Percentiles rank a stretch among this genome's conserved stretches.
phyloP scores from a whole-genome alignment of 1,140 invertebrate genomes.

The Orius laevigatus region DNA sequence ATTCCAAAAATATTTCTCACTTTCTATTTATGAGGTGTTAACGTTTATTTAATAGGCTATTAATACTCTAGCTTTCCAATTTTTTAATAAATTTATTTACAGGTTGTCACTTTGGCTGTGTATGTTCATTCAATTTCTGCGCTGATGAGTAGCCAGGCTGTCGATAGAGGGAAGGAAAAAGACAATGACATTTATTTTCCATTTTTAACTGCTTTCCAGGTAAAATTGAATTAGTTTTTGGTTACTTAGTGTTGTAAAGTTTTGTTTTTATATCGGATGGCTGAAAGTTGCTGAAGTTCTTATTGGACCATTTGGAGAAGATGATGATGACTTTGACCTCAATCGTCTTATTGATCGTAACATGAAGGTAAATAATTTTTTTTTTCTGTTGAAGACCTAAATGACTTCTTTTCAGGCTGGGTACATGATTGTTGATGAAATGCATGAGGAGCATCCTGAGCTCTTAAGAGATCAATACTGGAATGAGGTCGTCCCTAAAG shows the following conservation, averaged over 20 bases:
- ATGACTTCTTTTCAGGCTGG: slow-evolving; percentile 41
- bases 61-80: background rate
- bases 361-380: slow-evolving; percentile 30
- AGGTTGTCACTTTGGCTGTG: slow-evolving; percentile 38
- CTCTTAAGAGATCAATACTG: slow-evolving; percentile 68
- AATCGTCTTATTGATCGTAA: slow-evolving; percentile 31
- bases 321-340: slow-evolving; percentile 74
- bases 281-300: slow-evolving; percentile 35
- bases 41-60: background rate
- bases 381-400: background rate
- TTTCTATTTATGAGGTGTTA: background rate
- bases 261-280: slow-evolving; percentile 44
- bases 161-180: slow-evolving; percentile 26
- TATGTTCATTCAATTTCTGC: slow-evolving; percentile 36
- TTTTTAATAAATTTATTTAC: slow-evolving; percentile 22
- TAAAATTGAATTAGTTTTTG: slow-evolving; percentile 25
- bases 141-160: slow-evolving; percentile 35
- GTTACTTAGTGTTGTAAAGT: slow-evolving; percentile 30
- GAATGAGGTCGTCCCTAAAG: slow-evolving; percentile 76
- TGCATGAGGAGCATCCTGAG: slow-evolving; percentile 74
- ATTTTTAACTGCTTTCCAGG: slow-evolving; percentile 73
- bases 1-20: background rate
- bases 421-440: slow-evolving; percentile 77
- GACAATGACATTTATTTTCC: slow-evolving; percentile 74
- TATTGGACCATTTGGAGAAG: slow-evolving; percentile 42